Evolutionary conservation across 2,113 vertebrate species (phyloP), one percentile per base, ranked within the genome.

Genomic region (Nesogale talazaci): DNA sequence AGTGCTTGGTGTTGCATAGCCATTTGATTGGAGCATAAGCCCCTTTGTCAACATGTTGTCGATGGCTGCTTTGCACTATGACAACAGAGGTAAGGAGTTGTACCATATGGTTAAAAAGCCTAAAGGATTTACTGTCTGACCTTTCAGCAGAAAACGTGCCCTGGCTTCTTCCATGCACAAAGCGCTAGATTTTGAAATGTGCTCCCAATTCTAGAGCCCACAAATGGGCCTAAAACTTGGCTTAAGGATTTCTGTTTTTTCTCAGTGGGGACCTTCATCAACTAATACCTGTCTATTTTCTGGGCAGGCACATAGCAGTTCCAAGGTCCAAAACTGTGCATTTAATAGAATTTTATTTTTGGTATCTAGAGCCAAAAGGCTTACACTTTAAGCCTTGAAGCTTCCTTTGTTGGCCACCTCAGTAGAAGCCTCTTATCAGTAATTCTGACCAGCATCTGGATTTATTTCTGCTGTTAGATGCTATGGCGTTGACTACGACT

Each of bases 261-360:
- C 52, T 38, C 79, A 67, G 3, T 3, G 6, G 4, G 9, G 23
- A 42, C 23, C 52, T 91, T 20, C 11, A 1, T 22, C 2, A 80
- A 65, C 72, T 67, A 56, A 1, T 23, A 40, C 34, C 31, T 38
- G 15, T 57, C 74, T 69, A 34, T 52, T 75, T 88, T 76, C 56
- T 76, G n/a, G 25, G 38, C 36, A 1, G 52, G 8, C 12, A 0
- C 40, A 67, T 25, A 72, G 27, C 8, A 23, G 7, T 84, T 81
- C 25, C 56, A 69, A 82, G 79, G 85, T 69, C 42, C 63, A 59
- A 67, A 90, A 91, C 4, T 63, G 1, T 56, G 27, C 22, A 70
- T 74, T 86, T 79, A 38, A 23, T 65, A 67, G 67, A 84, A 82
- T 69, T 82, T 59, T 75, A 90, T 72, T 91, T 78, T 63, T 76